These are phyloP conservation scores for Rhegmatorhina hoffmannsi DNA, from an alignment of 2,113 vertebrate species.

Conservation along the genomic window DNA sequence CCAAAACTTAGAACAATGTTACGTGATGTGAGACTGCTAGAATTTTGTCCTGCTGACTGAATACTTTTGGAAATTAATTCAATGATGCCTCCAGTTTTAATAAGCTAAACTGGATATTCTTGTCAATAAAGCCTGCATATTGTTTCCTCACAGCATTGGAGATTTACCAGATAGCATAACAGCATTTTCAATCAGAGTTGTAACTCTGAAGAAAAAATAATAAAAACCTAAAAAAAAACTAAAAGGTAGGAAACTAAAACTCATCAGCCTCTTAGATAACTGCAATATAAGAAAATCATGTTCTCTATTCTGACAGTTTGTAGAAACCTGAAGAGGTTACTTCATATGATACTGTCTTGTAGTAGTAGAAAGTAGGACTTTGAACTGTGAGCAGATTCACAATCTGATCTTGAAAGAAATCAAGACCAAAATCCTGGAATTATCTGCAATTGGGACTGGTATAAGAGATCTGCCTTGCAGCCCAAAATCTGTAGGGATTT, in stretches of 20 bases:
- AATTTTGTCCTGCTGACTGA: background rate
- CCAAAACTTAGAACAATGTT: background rate
- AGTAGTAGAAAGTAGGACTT: background rate
- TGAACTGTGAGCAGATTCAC: background rate
- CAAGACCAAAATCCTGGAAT: background rate
- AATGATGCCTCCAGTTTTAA: background rate
- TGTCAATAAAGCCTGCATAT: background rate
- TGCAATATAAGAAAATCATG: background rate
- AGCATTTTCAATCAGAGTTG: background rate
- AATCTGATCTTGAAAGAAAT: background rate
- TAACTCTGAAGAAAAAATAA: background rate
- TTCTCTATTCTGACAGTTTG: background rate
- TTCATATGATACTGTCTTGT: background rate
- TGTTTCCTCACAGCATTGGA: background rate
- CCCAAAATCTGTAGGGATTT: background rate
- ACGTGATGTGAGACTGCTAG: background rate
- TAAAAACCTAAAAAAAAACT: background rate
- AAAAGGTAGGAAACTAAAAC: background rate
- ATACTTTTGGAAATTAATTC: background rate
- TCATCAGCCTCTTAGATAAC: background rate
- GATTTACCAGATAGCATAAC: background rate
- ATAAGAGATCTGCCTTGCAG: background rate
- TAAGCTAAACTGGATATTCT: background rate
- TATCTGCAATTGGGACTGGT: background rate
- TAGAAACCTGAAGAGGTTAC: background rate